Percentiles rank a stretch among this genome's conserved stretches.
Evolutionary conservation across 2,888 invertebrate genomes (phyloP).

Genomic region (Linyphia triangularis): DNA sequence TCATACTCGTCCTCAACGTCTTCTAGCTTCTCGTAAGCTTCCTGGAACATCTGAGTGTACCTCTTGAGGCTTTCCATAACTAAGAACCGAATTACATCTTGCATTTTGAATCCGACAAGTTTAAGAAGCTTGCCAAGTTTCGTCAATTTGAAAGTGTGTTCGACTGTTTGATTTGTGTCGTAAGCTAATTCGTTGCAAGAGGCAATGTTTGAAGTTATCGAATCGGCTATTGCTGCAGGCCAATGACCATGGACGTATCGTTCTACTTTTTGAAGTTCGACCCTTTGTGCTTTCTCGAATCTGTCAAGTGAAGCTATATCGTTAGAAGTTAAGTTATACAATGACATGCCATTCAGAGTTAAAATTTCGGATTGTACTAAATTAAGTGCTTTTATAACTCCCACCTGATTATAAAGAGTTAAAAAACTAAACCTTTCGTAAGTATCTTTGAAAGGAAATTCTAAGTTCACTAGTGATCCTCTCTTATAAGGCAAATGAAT

Average conservation of each 20-base stretch:
- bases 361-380: conserved; percentile 33
- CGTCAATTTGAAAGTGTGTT: conserved; percentile 40
- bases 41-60: conserved; percentile 28
- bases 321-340: not conserved
- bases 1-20: conserved; percentile 32
- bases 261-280: not conserved
- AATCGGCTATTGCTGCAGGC: conserved; percentile 6
- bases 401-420: conserved; percentile 24
- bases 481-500: not conserved
- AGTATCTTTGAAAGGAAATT: conserved; percentile 43
- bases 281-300: conserved; percentile 39
- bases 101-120: conserved; percentile 55
- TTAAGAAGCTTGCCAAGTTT: conserved; percentile 61
- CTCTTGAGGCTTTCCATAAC: conserved; percentile 12
- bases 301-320: conserved; percentile 20
- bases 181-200: conserved; percentile 20
- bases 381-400: conserved; percentile 33
- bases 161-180: conserved; percentile 52
- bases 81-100: conserved; percentile 50
- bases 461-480: not conserved
- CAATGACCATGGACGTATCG: conserved; percentile 32
- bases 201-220: conserved; percentile 8
- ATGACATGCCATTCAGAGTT: not conserved
- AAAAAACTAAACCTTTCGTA: conserved; percentile 29
- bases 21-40: conserved; percentile 24